A percentile compares a stretch with the other conserved stretches of the same genome.
Evolutionary conservation across 2,888 invertebrate species (phyloP).

Genomic region (Heteropelma amictum): DNA sequence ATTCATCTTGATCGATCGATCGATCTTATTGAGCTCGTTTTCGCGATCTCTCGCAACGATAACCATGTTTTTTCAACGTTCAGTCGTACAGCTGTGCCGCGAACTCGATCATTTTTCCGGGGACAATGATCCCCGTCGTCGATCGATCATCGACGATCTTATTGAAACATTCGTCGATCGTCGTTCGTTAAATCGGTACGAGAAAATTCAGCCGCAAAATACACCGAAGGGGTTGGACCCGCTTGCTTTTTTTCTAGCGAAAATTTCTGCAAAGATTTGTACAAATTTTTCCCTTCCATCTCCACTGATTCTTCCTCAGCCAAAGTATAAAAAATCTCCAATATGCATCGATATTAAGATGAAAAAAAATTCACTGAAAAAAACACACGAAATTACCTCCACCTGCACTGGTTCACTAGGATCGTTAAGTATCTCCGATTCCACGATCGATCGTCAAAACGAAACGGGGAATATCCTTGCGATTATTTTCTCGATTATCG

Average conservation of each 20-base stretch:
- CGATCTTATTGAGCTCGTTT: constrained; percentile 28
- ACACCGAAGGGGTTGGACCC: too few relatives aligned
- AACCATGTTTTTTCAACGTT: constrained; percentile 17
- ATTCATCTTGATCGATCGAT: constrained; percentile 49
- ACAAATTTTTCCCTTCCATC: too few relatives aligned
- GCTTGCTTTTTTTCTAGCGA: too few relatives aligned
- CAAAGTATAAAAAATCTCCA: neutral
- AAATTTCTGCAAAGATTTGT: too few relatives aligned
- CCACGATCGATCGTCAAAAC: constrained; percentile 27
- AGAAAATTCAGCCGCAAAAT: too few relatives aligned
- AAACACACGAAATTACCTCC: constrained; percentile 66
- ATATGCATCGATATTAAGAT: neutral
- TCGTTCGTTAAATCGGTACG: too few relatives aligned
- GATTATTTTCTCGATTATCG: constrained; percentile 11
- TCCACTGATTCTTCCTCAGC: neutral
- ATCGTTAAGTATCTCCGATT: constrained; percentile 59
- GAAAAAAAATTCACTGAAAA: constrained; percentile 32
- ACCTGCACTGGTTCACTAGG: constrained; percentile 70
- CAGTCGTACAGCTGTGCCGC: constrained; percentile 14
- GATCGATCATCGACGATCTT: neutral
- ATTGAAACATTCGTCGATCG: too few relatives aligned
- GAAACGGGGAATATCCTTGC: constrained; percentile 37
- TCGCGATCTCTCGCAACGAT: constrained; percentile 45
- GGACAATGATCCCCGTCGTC: neutral
- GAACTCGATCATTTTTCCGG: constrained; percentile 15